phyloP scores from a whole-genome alignment of 1,140 invertebrate genomes.

The Orchestia grillus region DNA sequence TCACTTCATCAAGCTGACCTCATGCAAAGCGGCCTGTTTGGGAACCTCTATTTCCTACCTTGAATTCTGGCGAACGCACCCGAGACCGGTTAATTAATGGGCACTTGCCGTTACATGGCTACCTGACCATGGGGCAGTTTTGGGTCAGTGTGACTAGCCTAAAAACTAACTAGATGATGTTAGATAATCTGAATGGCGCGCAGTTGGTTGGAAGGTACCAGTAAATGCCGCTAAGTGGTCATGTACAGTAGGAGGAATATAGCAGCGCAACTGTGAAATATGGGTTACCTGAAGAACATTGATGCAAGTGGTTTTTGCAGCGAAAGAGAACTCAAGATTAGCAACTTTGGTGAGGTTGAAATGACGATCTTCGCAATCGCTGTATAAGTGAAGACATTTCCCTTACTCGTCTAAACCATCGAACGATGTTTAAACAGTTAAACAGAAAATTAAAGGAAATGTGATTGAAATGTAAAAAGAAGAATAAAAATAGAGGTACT shows the following conservation, averaged over 20 bases:
- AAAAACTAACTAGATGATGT: not conserved
- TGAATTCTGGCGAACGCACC: not conserved
- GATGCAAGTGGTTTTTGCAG: not conserved
- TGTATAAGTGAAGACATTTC: not conserved
- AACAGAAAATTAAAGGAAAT: not conserved
- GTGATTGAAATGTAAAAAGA: not conserved
- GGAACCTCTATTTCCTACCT: not conserved
- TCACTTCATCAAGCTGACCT: not conserved
- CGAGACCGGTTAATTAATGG: not conserved
- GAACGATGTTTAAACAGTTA: not conserved
- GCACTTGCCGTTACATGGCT: not conserved
- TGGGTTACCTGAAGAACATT: not conserved
- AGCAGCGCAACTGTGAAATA: not conserved
- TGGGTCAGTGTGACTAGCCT: not conserved
- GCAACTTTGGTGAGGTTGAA: not conserved
- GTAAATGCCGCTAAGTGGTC: not conserved
- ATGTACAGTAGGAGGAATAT: too few relatives aligned
- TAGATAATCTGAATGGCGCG: not conserved
- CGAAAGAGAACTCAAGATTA: not conserved
- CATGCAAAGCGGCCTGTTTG: not conserved
- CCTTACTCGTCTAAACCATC: not conserved
- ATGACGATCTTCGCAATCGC: not conserved
- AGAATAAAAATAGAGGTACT: not conserved
- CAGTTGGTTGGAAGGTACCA: not conserved
- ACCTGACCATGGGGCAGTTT: not conserved